Evolutionary conservation across 2,888 invertebrate species (phyloP).

Genomic region (Julus scanicus): DNA sequence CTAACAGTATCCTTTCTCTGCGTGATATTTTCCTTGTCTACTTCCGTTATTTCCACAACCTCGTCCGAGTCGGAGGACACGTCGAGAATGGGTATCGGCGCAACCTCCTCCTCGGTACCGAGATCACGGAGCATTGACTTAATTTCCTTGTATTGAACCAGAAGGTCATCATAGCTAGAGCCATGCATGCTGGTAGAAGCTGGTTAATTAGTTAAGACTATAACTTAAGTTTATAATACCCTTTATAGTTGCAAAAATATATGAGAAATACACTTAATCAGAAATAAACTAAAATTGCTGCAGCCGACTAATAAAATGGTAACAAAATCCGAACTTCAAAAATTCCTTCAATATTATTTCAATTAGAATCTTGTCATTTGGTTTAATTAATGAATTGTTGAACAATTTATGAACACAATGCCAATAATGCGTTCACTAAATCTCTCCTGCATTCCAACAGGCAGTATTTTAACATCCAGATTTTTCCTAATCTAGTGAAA

Average conservation of each 20-base stretch:
- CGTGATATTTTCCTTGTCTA: constrained; percentile 50
- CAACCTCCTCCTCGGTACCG: constrained; percentile 2
- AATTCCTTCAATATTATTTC: no score
- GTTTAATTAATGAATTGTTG: no score
- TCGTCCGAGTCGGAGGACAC: constrained; percentile 41
- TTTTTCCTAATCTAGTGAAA: neutral
- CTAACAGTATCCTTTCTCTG: neutral
- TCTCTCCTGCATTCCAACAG: neutral
- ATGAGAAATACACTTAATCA: neutral
- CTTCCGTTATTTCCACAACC: constrained; percentile 36
- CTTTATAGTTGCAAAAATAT: no score
- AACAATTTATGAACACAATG: no score
- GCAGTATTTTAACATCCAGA: no score
- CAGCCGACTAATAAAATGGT: no score
- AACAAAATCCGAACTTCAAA: no score
- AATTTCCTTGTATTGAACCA: constrained; percentile 57
- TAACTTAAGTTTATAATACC: neutral
- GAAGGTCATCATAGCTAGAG: constrained; percentile 60
- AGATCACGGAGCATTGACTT: constrained; percentile 55
- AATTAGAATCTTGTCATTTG: no score
- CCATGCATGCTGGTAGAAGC: constrained; percentile 49
- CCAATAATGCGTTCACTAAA: neutral
- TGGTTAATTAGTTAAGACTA: neutral
- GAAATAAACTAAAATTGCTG: no score
- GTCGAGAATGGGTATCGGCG: neutral